phyloP scores from a whole-genome alignment of 1,140 invertebrate species.

The Bradysia coprophila region DNA sequence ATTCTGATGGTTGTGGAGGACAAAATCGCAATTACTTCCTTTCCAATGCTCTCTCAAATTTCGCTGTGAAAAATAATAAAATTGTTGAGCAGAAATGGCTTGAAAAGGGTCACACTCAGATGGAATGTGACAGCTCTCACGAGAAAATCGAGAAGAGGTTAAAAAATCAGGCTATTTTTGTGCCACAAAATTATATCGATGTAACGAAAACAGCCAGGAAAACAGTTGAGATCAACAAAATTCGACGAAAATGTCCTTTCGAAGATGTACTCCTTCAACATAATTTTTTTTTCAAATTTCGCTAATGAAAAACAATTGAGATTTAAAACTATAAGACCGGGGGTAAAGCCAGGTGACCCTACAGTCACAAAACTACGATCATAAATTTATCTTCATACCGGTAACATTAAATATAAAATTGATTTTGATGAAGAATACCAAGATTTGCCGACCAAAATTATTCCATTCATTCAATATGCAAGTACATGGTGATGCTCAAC shows the following conservation, averaged over 20 bases:
- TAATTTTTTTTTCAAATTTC: neutral
- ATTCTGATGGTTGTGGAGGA: constrained; percentile 6
- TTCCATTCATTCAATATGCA: neutral
- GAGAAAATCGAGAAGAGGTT: constrained; percentile 10
- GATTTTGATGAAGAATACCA: neutral
- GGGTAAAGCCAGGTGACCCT: neutral
- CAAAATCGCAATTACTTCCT: constrained; percentile 12
- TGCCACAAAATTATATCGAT: constrained; percentile 9
- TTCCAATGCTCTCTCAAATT: constrained; percentile 14
- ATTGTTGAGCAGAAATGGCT: constrained; percentile 20
- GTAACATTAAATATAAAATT: neutral
- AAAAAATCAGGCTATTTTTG: constrained; percentile 10
- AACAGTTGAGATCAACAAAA: neutral
- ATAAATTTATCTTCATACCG: neutral
- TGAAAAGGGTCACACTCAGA: constrained; percentile 20
- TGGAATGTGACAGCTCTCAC: constrained; percentile 16
- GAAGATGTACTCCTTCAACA: neutral
- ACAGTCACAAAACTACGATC: neutral
- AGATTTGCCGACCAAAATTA: neutral
- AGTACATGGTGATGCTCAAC: neutral
- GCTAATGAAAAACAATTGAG: neutral
- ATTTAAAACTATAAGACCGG: neutral
- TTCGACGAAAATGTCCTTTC: neutral
- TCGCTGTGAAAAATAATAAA: constrained; percentile 8
- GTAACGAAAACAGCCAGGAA: constrained; percentile 7